Evolutionary conservation across 2,888 invertebrate genomes (phyloP).

Genomic region (Tromatobia lineatoria): DNA sequence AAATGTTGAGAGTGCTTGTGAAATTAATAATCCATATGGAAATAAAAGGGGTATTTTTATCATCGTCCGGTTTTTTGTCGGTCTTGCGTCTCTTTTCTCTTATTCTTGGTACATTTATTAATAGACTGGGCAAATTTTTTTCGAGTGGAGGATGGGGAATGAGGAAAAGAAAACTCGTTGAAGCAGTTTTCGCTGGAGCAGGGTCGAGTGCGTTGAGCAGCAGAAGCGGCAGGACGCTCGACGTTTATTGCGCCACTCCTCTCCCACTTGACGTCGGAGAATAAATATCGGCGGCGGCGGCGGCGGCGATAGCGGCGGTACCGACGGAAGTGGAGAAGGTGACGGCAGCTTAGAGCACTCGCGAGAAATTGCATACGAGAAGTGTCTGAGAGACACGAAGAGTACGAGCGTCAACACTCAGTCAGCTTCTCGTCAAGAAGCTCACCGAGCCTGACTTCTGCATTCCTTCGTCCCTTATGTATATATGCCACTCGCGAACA

Average conservation of each 20-base stretch:
- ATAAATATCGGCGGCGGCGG: slow-evolving; percentile 76
- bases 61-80: neutral
- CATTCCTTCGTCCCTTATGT: slow-evolving; percentile 10
- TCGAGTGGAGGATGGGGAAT: slow-evolving; percentile 2
- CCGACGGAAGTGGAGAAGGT: slow-evolving; percentile 45
- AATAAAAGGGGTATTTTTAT: neutral
- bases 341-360: slow-evolving; percentile 54
- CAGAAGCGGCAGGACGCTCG: slow-evolving; percentile 57
- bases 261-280: slow-evolving; percentile 68
- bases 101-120: slow-evolving; percentile 39
- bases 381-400: slow-evolving; percentile 61
- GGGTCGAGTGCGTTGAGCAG: slow-evolving; percentile 33
- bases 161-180: slow-evolving; percentile 54
- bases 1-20: neutral
- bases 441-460: slow-evolving; percentile 18
- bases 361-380: slow-evolving; percentile 69
- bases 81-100: neutral
- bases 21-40: neutral
- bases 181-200: slow-evolving; percentile 50
- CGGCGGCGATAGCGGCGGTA: slow-evolving; percentile 37
- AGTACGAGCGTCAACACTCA: slow-evolving; percentile 60
- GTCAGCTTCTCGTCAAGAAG: slow-evolving; percentile 38
- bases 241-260: slow-evolving; percentile 78
- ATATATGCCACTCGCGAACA: neutral
- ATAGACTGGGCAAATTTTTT: slow-evolving; percentile 36